A percentile compares a stretch with the other conserved stretches of the same genome.
Evolutionary conservation across 2,888 invertebrate species (phyloP).

Genomic region (Stenodera caucasica): DNA sequence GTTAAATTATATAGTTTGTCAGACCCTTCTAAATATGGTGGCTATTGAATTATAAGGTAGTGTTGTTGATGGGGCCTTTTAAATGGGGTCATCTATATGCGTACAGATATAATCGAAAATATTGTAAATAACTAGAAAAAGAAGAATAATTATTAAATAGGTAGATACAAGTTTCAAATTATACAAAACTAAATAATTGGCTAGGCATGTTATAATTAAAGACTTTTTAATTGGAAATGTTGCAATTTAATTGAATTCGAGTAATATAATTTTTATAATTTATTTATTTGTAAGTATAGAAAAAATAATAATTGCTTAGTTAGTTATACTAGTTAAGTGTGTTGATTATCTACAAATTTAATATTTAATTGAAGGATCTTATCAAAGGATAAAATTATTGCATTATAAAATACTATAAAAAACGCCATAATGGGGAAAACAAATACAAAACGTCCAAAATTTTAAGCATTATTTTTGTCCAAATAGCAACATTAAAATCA

Average conservation of each 20-base stretch:
- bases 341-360: background rate
- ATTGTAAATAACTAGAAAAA: background rate
- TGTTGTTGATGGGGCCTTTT: constrained; percentile 9
- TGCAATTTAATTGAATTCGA: background rate
- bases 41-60: constrained; percentile 7
- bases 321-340: background rate
- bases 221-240: background rate
- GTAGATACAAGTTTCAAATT: background rate
- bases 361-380: background rate
- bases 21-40: constrained; percentile 8
- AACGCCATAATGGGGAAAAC: no score
- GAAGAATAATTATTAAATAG: background rate
- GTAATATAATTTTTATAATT: background rate
- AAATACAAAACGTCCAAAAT: no score
- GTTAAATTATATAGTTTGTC: constrained; percentile 7
- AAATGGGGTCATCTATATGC: constrained; percentile 46
- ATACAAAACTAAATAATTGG: background rate
- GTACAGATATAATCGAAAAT: constrained; percentile 41
- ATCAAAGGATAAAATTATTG: no score
- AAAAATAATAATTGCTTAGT: background rate
- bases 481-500: no score
- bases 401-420: no score
- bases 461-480: no score
- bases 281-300: background rate
- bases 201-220: background rate